A percentile compares a stretch with the other conserved stretches of the same genome.
phyloP scores from a whole-genome alignment of 2,888 invertebrate genomes.

The Calephelis perditalis region DNA sequence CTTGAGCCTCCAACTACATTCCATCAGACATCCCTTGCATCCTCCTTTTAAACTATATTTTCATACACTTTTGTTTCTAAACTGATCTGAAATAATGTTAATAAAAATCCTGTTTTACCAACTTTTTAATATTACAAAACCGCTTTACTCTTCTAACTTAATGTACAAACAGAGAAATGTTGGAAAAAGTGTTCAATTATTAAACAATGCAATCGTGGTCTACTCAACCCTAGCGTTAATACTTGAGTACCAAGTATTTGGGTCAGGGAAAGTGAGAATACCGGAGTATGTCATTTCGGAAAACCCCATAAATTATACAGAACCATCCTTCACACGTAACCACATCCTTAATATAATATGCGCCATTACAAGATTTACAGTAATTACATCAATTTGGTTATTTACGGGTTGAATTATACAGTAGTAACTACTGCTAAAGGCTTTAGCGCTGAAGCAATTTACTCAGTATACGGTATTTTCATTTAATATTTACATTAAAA shows the following conservation, averaged over 20 bases:
- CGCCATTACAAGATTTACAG: background rate
- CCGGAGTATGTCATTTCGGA: conserved; percentile 19
- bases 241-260: conserved; percentile 68
- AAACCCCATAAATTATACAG: conserved; percentile 46
- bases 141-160: conserved; percentile 33
- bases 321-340: conserved; percentile 11
- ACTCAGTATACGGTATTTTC: background rate
- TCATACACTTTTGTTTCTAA: no score
- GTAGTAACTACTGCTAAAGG: no score
- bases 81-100: no score
- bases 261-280: conserved; percentile 53
- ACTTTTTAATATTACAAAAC: background rate
- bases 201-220: conserved; percentile 68
- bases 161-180: conserved; percentile 40
- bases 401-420: background rate
- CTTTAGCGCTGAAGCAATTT: background rate
- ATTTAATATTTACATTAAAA: background rate
- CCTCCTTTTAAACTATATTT: no score
- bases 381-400: conserved; percentile 6
- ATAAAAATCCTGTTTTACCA: no score
- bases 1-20: no score
- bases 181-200: conserved; percentile 66
- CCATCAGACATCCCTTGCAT: no score
- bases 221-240: conserved; percentile 63
- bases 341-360: conserved; percentile 11